Evolutionary conservation across 2,113 vertebrate genomes (phyloP), one percentile per base, ranked within the genome.

Genomic region (Cyprinodon tularosa): DNA sequence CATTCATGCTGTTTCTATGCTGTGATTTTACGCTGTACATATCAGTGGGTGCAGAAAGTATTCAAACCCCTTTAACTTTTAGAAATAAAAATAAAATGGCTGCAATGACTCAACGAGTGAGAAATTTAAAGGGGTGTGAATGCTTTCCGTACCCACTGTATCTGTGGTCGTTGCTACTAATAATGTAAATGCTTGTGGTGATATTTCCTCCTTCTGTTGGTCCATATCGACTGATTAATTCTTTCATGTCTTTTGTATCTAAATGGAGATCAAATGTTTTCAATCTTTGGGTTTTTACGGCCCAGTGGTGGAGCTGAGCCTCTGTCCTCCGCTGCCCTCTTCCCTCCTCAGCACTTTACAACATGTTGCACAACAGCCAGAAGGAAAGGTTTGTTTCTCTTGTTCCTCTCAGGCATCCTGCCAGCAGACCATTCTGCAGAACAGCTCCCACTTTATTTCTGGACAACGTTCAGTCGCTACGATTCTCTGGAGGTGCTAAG

Each of bases 141-240:
- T 29, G 2, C 29, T 1, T 29, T 29, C 29, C 29, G 29, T 29
- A 29, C 29, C 29, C 29, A 29, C 29, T 29, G 29, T 76, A 74
- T 37, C 8, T 86, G 79, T 87, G 72, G 39, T 83, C 81, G 72
- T 82, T 77, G n/a, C 36, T 83, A 65, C 82, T 59, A 68, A 62
- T 81, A 68, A 72, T 69, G 76, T 87, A 76, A 85, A 76, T 65
- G 76, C 39, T 86, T 77, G 39, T 77, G 81, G 65, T 82, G 45
- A 61, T 77, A 15, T 15, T 70, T 60, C 15, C 64, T 64, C 75
- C 82, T 50, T 62, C 72, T 78, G 66, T 59, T 89, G 15, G 9
- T 45, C 65, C 71, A 42, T 62, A 59, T 81, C 71, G 60, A 10
- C 47, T 60, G 65, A 87, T 74, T 70, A 81, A 85, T 76, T 75